A percentile compares a stretch with the other conserved stretches of the same genome.
phyloP scores from a whole-genome alignment of 2,888 invertebrate genomes.

The Cinara cedri region DNA sequence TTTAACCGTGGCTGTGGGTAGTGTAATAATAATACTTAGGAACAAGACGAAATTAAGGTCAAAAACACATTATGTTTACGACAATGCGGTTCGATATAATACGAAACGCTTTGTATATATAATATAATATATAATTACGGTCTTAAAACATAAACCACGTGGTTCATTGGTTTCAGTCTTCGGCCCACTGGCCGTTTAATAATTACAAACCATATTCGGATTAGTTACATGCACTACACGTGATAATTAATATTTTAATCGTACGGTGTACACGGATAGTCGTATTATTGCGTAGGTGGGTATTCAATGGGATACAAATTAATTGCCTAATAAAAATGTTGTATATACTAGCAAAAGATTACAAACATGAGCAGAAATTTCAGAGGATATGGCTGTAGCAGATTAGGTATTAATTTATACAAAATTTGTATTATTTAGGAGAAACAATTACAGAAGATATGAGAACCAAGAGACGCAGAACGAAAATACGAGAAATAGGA shows the following conservation, averaged over 20 bases:
- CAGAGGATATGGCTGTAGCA: too few relatives aligned
- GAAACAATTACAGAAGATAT: too few relatives aligned
- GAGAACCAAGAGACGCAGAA: too few relatives aligned
- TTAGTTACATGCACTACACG: neutral
- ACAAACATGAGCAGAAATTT: too few relatives aligned
- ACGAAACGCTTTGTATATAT: neutral
- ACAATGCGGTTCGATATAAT: neutral
- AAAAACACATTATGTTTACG: neutral
- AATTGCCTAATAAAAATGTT: too few relatives aligned
- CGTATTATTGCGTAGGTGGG: too few relatives aligned
- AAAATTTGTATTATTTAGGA: too few relatives aligned
- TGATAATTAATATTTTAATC: neutral
- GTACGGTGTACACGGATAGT: neutral
- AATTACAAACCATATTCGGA: conserved; percentile 4
- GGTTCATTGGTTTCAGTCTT: conserved; percentile 8
- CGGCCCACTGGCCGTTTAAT: neutral
- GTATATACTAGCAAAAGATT: too few relatives aligned
- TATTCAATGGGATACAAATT: too few relatives aligned
- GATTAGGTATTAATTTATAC: too few relatives aligned
- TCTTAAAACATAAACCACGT: neutral
- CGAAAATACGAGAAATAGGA: too few relatives aligned
- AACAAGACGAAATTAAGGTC: conserved; percentile 18
- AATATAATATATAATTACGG: conserved; percentile 5
- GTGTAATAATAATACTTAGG: neutral
- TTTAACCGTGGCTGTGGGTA: neutral